Conservation (phyloP, 1,140 invertebrate species). For the Episyrphus balteatus region DNA sequence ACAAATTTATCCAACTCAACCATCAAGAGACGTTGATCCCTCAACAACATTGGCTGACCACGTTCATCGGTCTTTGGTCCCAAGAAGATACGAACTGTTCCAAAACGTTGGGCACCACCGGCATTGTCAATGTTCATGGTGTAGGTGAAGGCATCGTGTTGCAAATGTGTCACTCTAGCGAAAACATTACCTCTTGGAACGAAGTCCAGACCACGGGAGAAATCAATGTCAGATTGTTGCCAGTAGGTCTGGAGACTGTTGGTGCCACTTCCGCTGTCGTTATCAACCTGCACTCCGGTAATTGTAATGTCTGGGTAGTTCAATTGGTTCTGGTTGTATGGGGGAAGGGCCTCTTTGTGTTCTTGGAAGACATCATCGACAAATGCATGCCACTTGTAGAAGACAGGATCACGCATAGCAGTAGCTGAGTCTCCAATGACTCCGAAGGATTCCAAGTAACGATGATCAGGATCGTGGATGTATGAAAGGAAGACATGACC, state of each 20-base stretch:
- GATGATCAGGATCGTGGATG: conserved; percentile 60
- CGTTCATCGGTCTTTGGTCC: conserved; percentile 58
- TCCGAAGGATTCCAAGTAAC: conserved; percentile 55
- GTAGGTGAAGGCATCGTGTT: conserved; percentile 59
- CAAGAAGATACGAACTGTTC: conserved; percentile 65
- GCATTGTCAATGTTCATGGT: conserved; percentile 54
- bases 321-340: conserved; percentile 47
- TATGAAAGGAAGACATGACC: conserved; percentile 55
- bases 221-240: conserved; percentile 61
- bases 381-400: conserved; percentile 75
- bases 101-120: conserved; percentile 41
- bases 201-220: conserved; percentile 66
- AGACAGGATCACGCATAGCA: conserved; percentile 71
- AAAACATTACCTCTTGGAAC: conserved; percentile 56
- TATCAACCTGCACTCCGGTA: conserved; percentile 40
- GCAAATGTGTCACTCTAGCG: conserved; percentile 60
- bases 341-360: conserved; percentile 56
- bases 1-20: conserved; percentile 70
- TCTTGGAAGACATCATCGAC: conserved; percentile 69
- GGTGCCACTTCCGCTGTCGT: conserved; percentile 32
- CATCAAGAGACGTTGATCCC: conserved; percentile 57
- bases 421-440: conserved; percentile 60
- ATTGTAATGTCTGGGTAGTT: conserved; percentile 52
- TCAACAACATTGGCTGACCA: conserved; percentile 48
- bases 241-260: conserved; percentile 57